phyloP scores from a whole-genome alignment of 2,888 invertebrate species.

The Trichogramma dendrolimi region DNA sequence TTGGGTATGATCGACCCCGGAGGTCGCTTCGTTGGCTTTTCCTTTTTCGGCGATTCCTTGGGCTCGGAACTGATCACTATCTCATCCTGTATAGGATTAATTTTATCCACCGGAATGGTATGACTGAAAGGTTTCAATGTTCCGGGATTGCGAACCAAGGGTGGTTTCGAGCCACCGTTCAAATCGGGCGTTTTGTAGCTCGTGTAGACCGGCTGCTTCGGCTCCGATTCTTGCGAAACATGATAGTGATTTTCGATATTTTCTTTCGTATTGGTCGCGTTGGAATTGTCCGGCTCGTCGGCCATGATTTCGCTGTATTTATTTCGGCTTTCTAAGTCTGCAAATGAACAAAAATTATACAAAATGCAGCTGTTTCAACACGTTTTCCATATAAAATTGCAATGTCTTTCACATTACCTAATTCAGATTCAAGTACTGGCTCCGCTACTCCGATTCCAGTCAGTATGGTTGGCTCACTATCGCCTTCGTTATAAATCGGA shows the following conservation, averaged over 20 bases:
- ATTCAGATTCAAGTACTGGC: conserved; percentile 45
- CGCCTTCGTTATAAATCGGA: conserved; percentile 18
- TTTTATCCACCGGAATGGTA: conserved; percentile 49
- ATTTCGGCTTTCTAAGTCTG: conserved; percentile 43
- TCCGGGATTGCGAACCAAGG: conserved; percentile 43
- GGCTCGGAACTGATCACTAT: background rate
- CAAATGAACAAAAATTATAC: background rate
- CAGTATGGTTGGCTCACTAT: conserved; percentile 25
- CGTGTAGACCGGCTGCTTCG: conserved; percentile 42
- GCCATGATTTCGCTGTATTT: conserved; percentile 38
- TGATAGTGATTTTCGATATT: background rate
- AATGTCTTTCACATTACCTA: conserved; percentile 8
- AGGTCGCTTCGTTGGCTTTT: conserved; percentile 3
- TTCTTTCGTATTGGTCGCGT: conserved; percentile 17
- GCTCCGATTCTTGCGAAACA: conserved; percentile 1
- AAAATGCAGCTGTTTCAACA: background rate
- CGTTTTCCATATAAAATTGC: no score
- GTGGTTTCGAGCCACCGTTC: conserved; percentile 41
- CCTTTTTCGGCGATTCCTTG: background rate
- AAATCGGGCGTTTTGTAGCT: conserved; percentile 48
- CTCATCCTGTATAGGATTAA: conserved; percentile 35
- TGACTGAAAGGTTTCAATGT: conserved; percentile 47
- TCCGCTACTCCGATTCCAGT: conserved; percentile 49
- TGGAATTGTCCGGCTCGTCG: conserved; percentile 29
- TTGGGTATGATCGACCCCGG: conserved; percentile 17